Base-by-base conservation (phyloP, 2,888 invertebrate genomes). In the Dynastes grantii region DNA sequence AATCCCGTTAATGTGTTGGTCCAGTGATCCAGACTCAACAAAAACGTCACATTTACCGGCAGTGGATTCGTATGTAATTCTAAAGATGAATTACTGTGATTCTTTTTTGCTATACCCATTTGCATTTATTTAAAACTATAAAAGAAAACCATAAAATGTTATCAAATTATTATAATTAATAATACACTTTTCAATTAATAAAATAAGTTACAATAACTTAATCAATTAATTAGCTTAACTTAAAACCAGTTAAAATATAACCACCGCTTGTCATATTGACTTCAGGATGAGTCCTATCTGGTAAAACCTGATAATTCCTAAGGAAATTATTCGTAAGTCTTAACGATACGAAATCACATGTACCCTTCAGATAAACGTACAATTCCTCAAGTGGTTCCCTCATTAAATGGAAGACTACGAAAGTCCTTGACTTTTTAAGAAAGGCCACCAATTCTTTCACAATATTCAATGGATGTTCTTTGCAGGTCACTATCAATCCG, bases 211-310 rank as follows among this genome's bases (percentile, higher is more conserved):
- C 11, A 53, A 68, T 51, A 78, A 58, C 37, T 68, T 13, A 51
- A 70, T 22, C 22, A 22, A 22, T 58, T 27, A 11, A 8, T 68
- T 76, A 77, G 65, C 45, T 37, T 75, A 80, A 79, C 79, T 81
- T 82, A 85, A 81, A 92, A 79, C 95, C 98, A 81, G 94, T 93
- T 82, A 99, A 90, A 80, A 99, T 89, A 89, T 94, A 98, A 0
- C 99, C 99, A 85, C 98, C 96, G 79, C 93, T 94, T 86, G 93
- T 95, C 95, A 98, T 98, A 84, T 93, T 93, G 51, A 98, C 97
- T 87, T 96, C 94, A 1, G 99, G 99, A 91, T 99, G 99, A 22
- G 98, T 98, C 87, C 99, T 92, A 82, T 96, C 94, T 1, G 95
- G 94, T 81, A 97, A 89, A 45, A 97, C 94, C 92, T 98, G 98